Conservation (phyloP, 2,888 invertebrate genomes). For the Drosophila robusta region DNA sequence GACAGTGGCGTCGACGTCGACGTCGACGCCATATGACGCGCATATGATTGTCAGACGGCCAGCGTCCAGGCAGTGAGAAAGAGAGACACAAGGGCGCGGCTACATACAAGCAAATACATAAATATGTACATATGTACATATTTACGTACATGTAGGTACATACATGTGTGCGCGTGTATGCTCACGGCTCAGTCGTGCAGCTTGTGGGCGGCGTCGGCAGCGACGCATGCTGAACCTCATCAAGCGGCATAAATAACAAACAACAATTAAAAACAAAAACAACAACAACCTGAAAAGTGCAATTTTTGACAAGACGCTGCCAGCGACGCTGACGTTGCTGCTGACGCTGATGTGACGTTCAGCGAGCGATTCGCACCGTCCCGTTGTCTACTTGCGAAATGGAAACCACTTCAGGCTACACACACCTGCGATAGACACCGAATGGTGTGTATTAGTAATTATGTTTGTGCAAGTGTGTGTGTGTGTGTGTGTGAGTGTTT, state of each 20-base stretch:
- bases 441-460: slow-evolving; percentile 28
- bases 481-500: slow-evolving; percentile 30
- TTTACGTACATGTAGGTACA: neutral
- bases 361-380: slow-evolving; percentile 15
- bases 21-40: slow-evolving; percentile 47
- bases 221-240: slow-evolving; percentile 42
- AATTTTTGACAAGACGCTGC: slow-evolving; percentile 57
- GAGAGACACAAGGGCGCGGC: slow-evolving; percentile 27
- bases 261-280: slow-evolving; percentile 48
- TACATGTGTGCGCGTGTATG: neutral
- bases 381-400: slow-evolving; percentile 60
- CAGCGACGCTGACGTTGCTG: slow-evolving; percentile 28
- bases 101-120: slow-evolving; percentile 8
- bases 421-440: slow-evolving; percentile 67
- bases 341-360: slow-evolving; percentile 56
- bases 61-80: slow-evolving; percentile 10
- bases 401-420: slow-evolving; percentile 71
- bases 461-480: slow-evolving; percentile 15
- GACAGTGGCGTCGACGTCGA: slow-evolving; percentile 37
- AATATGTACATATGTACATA: neutral
- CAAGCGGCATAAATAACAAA: slow-evolving; percentile 61
- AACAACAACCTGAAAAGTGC: slow-evolving; percentile 39
- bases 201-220: slow-evolving; percentile 49
- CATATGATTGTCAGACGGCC: slow-evolving; percentile 29
- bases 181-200: slow-evolving; percentile 42